A percentile compares a stretch with the other conserved stretches of the same genome.
phyloP scores from a whole-genome alignment of 1,140 invertebrate genomes.

The Delia radicum region DNA sequence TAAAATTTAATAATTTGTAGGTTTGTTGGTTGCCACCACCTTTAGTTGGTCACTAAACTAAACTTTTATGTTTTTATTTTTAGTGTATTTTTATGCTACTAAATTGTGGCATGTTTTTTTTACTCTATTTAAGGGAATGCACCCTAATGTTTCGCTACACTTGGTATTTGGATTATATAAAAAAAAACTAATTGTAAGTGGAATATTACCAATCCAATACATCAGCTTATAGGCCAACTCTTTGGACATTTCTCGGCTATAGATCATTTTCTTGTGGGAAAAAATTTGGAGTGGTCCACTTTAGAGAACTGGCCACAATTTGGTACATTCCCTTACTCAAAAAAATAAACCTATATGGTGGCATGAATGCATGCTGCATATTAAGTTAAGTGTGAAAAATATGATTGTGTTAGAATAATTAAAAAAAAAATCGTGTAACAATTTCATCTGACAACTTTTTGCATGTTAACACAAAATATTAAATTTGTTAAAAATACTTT shows the following conservation, averaged over 20 bases:
- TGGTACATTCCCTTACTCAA: too few species aligned
- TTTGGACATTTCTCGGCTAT: too few species aligned
- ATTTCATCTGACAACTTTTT: background rate
- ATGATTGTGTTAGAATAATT: background rate
- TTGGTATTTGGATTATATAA: too few species aligned
- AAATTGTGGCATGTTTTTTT: background rate
- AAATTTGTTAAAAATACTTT: background rate
- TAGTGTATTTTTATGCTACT: background rate
- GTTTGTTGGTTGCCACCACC: background rate
- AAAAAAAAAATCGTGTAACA: background rate
- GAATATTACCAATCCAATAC: too few species aligned
- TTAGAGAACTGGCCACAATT: too few species aligned
- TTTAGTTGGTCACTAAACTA: background rate
- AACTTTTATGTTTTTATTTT: background rate
- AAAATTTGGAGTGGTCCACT: too few species aligned
- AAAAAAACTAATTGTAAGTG: too few species aligned
- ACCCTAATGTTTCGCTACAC: too few species aligned
- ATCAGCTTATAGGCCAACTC: too few species aligned
- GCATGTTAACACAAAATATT: background rate
- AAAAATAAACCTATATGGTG: too few species aligned
- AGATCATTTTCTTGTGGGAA: too few species aligned
- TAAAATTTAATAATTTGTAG: background rate
- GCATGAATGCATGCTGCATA: conserved; percentile 5
- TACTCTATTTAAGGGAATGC: too few species aligned
- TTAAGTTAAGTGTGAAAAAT: conserved; percentile 10